A percentile compares a stretch with the other conserved stretches of the same genome.
Evolutionary conservation across 2,797 vertebrate species (phyloP).

Genomic region (Thalassophryne amazonica): DNA sequence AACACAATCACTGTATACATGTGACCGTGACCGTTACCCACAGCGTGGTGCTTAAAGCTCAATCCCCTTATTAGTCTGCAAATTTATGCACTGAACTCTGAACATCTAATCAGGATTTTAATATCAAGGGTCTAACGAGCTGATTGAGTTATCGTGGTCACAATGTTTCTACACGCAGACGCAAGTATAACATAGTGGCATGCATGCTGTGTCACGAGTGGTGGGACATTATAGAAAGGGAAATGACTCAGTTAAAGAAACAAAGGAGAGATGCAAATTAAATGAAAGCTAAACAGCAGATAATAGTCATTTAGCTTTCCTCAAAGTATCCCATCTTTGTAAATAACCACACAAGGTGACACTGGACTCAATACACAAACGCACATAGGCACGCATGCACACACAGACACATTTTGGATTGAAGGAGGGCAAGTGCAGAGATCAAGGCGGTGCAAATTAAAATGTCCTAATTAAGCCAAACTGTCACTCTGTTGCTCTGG

Average conservation of each 20-base stretch:
- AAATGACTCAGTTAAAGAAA: neutral
- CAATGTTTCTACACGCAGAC: too few relatives aligned
- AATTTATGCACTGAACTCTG: too few relatives aligned
- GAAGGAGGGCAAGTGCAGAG: conserved; percentile 46
- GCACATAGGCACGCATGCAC: conserved; percentile 1
- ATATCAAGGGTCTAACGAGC: too few relatives aligned
- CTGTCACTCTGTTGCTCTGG: conserved; percentile 60
- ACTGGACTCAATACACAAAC: conserved; percentile 9
- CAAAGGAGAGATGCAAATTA: neutral
- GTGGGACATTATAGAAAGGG: too few relatives aligned
- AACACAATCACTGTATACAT: too few relatives aligned
- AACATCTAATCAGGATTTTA: too few relatives aligned
- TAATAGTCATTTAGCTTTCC: neutral
- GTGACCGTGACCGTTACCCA: too few relatives aligned
- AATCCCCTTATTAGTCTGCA: too few relatives aligned
- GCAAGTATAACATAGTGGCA: too few relatives aligned
- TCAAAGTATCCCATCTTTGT: conserved; percentile 11
- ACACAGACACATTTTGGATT: conserved; percentile 13
- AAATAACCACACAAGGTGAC: conserved; percentile 43
- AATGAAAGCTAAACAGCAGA: conserved; percentile 2
- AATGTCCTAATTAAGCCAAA: conserved; percentile 68
- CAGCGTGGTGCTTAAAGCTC: too few relatives aligned
- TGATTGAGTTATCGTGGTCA: too few relatives aligned
- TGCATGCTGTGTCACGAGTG: too few relatives aligned
- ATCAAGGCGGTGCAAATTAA: conserved; percentile 69